A percentile compares a stretch with the other conserved stretches of the same genome.
Evolutionary conservation across 1,140 invertebrate species (phyloP).

Genomic region (Scaptodrosophila lebanonensis): DNA sequence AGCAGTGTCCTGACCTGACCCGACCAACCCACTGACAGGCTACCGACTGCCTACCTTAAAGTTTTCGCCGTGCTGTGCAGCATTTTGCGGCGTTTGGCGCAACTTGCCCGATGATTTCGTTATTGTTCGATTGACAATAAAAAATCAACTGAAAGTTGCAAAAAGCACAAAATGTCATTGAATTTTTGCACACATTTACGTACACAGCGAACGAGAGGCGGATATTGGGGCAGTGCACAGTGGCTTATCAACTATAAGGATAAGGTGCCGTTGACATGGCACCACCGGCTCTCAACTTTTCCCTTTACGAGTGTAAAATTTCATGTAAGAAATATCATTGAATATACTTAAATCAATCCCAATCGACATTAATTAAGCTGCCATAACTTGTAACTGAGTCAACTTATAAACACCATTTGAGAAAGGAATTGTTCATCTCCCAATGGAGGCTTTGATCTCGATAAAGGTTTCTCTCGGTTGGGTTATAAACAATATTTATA

Average conservation of each 20-base stretch:
- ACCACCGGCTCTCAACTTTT: too few species aligned
- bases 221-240: slow-evolving; percentile 12
- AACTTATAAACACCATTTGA: too few species aligned
- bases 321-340: too few species aligned
- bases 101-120: slow-evolving; percentile 73
- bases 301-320: too few species aligned
- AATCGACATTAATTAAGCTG: too few species aligned
- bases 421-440: too few species aligned
- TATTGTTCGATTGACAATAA: slow-evolving; percentile 75
- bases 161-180: slow-evolving; percentile 68
- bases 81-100: slow-evolving; percentile 59
- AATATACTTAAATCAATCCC: too few species aligned
- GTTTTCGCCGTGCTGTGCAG: slow-evolving; percentile 60
- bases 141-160: slow-evolving; percentile 73
- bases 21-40: slow-evolving; percentile 6
- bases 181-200: slow-evolving; percentile 40
- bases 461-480: too few species aligned
- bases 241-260: not conserved
- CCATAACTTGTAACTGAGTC: too few species aligned
- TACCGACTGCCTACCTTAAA: slow-evolving; percentile 62
- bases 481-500: too few species aligned
- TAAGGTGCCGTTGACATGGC: too few species aligned
- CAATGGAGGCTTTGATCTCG: too few species aligned
- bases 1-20: slow-evolving; percentile 7
- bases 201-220: not conserved